Conservation (phyloP, 92 coral and sea anemone genomes). For the Hydrozoanthus gracilis region DNA sequence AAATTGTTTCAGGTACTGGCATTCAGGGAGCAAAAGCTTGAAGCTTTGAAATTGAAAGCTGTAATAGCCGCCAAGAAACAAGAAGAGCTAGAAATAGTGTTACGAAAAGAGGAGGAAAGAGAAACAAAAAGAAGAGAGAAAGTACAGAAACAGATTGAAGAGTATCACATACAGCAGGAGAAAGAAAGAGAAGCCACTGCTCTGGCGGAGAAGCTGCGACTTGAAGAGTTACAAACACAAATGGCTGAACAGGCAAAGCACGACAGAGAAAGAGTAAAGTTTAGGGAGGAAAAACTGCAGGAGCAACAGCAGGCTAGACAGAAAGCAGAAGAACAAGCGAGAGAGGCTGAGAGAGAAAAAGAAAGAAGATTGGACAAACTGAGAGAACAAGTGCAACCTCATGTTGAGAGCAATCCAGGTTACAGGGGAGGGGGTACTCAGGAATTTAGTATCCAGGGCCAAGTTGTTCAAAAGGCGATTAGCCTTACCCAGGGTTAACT, state of each 20-base stretch:
- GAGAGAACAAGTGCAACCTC: constrained; percentile 95
- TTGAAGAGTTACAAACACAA: constrained; percentile 75
- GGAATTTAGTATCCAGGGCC: background rate
- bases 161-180: constrained; percentile 71
- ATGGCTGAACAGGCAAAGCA: constrained; percentile 88
- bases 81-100: constrained; percentile 66
- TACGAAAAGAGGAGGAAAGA: constrained; percentile 74
- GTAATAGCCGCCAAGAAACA: constrained; percentile 85
- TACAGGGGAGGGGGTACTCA: background rate
- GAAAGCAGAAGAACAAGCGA: constrained; percentile 69
- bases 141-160: constrained; percentile 71
- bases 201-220: constrained; percentile 65
- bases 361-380: constrained; percentile 83
- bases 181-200: constrained; percentile 69
- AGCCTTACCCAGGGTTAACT: background rate
- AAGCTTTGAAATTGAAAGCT: constrained; percentile 85
- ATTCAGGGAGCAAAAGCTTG: constrained; percentile 93
- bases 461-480: background rate
- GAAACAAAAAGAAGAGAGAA: constrained; percentile 83
- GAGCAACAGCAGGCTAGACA: constrained; percentile 73
- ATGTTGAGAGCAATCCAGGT: constrained; percentile 82
- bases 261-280: constrained; percentile 91
- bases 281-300: constrained; percentile 80
- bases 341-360: constrained; percentile 77
- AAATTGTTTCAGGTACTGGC: constrained; percentile 74